phyloP scores from a whole-genome alignment of 2,113 vertebrate genomes.

The Corythoichthys intestinalis region DNA sequence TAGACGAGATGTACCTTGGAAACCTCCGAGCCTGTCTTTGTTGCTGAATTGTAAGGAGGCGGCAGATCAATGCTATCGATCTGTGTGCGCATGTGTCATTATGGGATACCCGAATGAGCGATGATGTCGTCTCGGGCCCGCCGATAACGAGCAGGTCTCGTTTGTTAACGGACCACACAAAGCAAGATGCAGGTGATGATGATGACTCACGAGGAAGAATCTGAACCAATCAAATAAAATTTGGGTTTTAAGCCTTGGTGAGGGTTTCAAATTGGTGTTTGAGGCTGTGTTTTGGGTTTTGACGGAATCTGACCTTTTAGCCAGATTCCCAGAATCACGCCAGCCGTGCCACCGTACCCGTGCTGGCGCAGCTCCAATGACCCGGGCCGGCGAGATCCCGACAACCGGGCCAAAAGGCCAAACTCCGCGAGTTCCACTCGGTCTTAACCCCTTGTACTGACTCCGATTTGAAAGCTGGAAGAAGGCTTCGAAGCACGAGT shows the following conservation, averaged over 20 bases:
- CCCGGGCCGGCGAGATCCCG: too few relatives aligned
- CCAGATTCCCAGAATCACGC: too few relatives aligned
- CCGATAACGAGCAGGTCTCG: conserved; percentile 71
- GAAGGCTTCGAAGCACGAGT: too few relatives aligned
- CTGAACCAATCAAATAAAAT: not conserved
- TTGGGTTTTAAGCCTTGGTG: not conserved
- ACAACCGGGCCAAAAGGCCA: too few relatives aligned
- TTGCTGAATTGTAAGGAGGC: conserved; percentile 70
- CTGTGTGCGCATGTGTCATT: conserved; percentile 46
- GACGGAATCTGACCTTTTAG: too few relatives aligned
- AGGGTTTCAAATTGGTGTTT: too few relatives aligned
- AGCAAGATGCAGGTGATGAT: conserved; percentile 30
- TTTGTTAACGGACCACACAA: conserved; percentile 69
- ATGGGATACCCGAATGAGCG: conserved; percentile 76
- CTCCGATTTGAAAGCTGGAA: too few relatives aligned
- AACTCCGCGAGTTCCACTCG: too few relatives aligned
- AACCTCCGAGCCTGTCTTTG: conserved; percentile 72
- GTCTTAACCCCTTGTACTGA: too few relatives aligned
- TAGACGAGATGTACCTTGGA: conserved; percentile 64
- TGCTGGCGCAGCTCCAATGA: too few relatives aligned
- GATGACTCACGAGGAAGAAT: conserved; percentile 31
- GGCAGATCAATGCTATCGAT: conserved; percentile 76
- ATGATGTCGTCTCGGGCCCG: conserved; percentile 68
- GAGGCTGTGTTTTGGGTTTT: not conserved
- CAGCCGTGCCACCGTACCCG: too few relatives aligned